Conservation (phyloP, 1,140 invertebrate species). For the Saccostrea cuccullata region DNA sequence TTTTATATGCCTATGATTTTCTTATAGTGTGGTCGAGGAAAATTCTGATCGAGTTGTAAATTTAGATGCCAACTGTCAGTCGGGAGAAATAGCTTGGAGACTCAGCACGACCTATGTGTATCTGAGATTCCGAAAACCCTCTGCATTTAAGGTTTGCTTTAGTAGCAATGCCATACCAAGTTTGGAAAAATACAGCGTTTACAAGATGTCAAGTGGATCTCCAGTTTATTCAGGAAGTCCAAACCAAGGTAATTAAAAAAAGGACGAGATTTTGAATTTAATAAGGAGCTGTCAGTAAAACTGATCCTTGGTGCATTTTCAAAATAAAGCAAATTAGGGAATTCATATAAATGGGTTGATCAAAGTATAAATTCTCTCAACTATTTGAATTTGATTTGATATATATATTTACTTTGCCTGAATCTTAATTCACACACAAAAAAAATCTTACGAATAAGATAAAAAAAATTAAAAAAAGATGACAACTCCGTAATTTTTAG, state of each 20-base stretch:
- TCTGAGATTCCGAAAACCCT: neutral
- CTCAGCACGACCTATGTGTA: neutral
- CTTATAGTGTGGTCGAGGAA: neutral
- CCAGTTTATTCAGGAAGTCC: neutral
- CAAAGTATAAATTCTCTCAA: no score
- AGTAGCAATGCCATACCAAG: neutral
- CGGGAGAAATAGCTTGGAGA: neutral
- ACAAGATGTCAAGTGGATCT: neutral
- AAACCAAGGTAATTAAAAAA: neutral
- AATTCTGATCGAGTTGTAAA: neutral
- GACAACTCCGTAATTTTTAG: no score
- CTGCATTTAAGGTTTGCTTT: neutral
- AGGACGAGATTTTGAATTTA: no score
- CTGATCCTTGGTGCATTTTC: no score
- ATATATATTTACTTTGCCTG: no score
- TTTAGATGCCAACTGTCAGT: neutral
- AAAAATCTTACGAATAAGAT: no score
- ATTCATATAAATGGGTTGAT: no score
- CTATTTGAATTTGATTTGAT: no score
- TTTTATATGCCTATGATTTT: neutral
- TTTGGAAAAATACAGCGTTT: neutral
- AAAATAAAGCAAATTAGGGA: no score
- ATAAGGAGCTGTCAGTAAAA: no score
- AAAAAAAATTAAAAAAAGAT: no score
- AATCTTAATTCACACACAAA: no score